Base-by-base conservation (phyloP, 2,888 invertebrate species). In the Rhagium mordax region DNA sequence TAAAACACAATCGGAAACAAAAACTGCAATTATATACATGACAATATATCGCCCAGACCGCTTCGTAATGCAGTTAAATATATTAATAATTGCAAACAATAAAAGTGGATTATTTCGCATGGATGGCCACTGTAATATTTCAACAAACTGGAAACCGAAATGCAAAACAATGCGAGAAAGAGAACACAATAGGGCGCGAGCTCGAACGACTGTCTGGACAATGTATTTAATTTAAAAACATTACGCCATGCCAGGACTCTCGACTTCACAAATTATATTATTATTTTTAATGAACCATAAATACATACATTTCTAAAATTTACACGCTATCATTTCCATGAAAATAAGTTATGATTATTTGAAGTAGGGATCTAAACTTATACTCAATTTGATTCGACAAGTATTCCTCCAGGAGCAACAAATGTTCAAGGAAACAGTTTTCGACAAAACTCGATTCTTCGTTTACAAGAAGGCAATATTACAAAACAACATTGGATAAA, bases 51-150 rank as follows among this genome's bases (percentile, higher is more conserved):
- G 83, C 81, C 77, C 79, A 80, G 83, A 81, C 83, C 82, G 81
- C 78, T 74, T 75, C 80, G 83, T 86, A 86, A 86, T 86, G 84
- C 83, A 85, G 85, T 86, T 86, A 86, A 86, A 86, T 86, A 86
- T 86, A 86, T 86, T 86, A 86, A 86, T 86, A 86, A 86, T 86
- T 86, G 85, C 86, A 84, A 86, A 86, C 86, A 86, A 86, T 86
- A 86, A 86, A 86, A 86, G 84, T 85, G 84, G 86, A 86, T 86
- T 85, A 86, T 86, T 86, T 84, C 85, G 85, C 85, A 85, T 85
- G 85, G 84, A 80, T 78, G 83, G 79, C 77, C 82, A 79, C 84
- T 79, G 82, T 81, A 78, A 82, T 84, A 83, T 84, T 84, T 82
- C 83, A 82, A 76, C 71, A 76, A 70, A 77, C 75, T 79, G 80